Evolutionary conservation across 2,888 invertebrate genomes (phyloP).

Genomic region (Calameuta pallipes): DNA sequence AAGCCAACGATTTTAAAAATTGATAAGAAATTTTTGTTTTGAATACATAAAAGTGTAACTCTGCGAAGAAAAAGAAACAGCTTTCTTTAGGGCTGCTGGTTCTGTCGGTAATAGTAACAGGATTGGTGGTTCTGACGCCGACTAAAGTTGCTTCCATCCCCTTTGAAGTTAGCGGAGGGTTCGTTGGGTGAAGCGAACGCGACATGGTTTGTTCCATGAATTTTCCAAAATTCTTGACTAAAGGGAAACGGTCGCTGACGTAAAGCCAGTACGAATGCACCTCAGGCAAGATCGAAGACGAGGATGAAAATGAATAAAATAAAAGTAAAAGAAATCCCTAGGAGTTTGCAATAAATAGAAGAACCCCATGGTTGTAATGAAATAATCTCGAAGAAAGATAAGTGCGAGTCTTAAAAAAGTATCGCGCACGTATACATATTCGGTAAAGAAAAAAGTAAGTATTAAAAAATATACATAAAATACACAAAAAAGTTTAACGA

Average conservation of each 20-base stretch:
- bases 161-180: background rate
- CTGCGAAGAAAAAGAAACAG: background rate
- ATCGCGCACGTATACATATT: background rate
- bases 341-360: background rate
- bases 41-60: background rate
- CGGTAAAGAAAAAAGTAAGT: background rate
- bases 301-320: background rate
- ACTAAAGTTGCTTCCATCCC: background rate
- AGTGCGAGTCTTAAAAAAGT: background rate
- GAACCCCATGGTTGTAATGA: background rate
- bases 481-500: slow-evolving; percentile 47
- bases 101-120: background rate
- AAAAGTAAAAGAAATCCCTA: background rate
- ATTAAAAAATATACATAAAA: background rate
- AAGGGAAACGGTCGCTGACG: background rate
- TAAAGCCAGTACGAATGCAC: background rate
- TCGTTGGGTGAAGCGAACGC: background rate
- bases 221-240: background rate
- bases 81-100: background rate
- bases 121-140: background rate
- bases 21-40: background rate
- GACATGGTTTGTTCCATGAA: background rate
- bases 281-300: background rate
- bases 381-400: background rate
- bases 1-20: background rate